These are phyloP conservation scores for Sinella curviseta DNA, from an alignment of 1,140 invertebrate genomes.

Conservation along the genomic window DNA sequence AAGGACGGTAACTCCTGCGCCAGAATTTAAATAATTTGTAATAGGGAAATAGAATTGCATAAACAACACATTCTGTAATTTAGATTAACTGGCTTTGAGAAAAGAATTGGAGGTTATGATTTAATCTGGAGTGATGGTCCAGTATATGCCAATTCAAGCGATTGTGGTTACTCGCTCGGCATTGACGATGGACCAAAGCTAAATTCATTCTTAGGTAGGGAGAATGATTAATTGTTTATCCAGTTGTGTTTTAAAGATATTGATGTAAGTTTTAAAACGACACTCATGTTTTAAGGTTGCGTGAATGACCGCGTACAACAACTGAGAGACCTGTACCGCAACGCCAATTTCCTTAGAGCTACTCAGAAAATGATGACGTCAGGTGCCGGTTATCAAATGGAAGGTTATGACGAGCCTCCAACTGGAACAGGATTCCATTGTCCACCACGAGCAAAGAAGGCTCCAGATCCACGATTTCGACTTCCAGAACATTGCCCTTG, in stretches of 20 bases:
- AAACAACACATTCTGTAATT: too few relatives aligned
- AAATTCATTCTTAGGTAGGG: slow-evolving; percentile 44
- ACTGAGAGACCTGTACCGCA: slow-evolving; percentile 28
- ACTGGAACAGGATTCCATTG: slow-evolving; percentile 6
- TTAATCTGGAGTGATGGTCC: slow-evolving; percentile 64
- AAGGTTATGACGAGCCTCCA: slow-evolving; percentile 1
- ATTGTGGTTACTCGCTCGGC: slow-evolving; percentile 22
- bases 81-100: slow-evolving; percentile 60
- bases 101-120: slow-evolving; percentile 63
- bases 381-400: slow-evolving; percentile 5
- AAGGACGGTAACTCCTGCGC: slow-evolving; percentile 51
- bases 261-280: too few relatives aligned
- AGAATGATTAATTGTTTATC: too few relatives aligned
- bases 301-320: slow-evolving; percentile 35
- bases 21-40: too few relatives aligned
- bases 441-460: slow-evolving; percentile 7
- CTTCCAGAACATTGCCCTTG: not conserved
- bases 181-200: slow-evolving; percentile 36
- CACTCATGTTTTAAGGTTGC: too few relatives aligned
- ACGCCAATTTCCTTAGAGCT: slow-evolving; percentile 16
- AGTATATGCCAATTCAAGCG: slow-evolving; percentile 51
- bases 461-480: not conserved
- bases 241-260: too few relatives aligned
- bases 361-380: slow-evolving; percentile 9
- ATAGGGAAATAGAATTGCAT: too few relatives aligned